Evolutionary conservation across 2,888 invertebrate genomes (phyloP), one percentile per base, ranked within the genome.

Genomic region (Homarus gammarus): DNA sequence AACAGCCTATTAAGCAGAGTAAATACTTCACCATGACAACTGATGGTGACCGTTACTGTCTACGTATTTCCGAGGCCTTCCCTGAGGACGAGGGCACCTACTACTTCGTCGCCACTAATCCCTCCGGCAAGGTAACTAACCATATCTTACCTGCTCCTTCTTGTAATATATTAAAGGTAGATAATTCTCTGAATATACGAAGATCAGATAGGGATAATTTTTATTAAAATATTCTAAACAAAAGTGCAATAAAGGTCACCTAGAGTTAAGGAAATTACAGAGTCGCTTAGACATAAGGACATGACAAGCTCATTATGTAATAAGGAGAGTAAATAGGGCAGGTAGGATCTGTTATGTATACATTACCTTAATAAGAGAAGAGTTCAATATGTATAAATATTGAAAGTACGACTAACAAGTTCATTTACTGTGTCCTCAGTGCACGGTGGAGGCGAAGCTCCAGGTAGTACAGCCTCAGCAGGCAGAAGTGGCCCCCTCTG

Each of bases 71-170:
- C 31, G 98, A 99, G 94, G 98, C 98, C 33, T 99, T 98, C 96
- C 99, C 99, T 38, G 99, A 99, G 94, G 99, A 99, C 94, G 99
- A 99, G 94, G 99, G 99, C n/a, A 96, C 96, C 90, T 99, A 99
- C 94, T 98, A 97, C 94, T 98, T 98, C 94, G 96, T 98, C 40
- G 97, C 98, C 33, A 96, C 96, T 92, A 98, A 97, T 93, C 95
- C 96, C 51, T 96, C 96, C 83, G 97, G 98, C 87, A 96, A 96
- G 92, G 96, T 96, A 3, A 96, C 36, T 36, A 38, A 61, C 1
- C n/a, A 40, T 18, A 44, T 18, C 18, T 22, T 36, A 56, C 2
- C 33, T 22, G 44, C 38, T 73, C 3, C 22, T n/a, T 73, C 40
- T 0, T 61, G 15, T 15, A 64, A 44, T 68, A 44, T 31, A 38